Evolutionary conservation across 2,113 vertebrate species (phyloP), one percentile per base, ranked within the genome.

Genomic region (Rhynchopsitta pachyrhyncha): DNA sequence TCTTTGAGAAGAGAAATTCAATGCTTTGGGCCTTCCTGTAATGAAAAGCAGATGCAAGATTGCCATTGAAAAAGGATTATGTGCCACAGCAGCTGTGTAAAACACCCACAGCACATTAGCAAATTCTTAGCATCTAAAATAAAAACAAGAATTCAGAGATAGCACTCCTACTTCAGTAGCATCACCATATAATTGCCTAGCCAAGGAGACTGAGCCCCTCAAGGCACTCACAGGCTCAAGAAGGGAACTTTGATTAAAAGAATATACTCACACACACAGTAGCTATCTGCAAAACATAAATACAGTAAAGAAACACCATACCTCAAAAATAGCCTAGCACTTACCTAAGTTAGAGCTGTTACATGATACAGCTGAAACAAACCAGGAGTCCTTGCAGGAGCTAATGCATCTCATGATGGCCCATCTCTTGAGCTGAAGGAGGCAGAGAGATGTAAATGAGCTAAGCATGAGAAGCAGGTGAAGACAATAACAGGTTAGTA

Each of bases 301-400:
- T 73, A 59, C 8, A 77, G 49, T 49, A 77, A 90, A 91, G 67
- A 91, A 91, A 67, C 5, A 13, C 15, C 19, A 1, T 37, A 70
- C 55, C 71, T 70, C 70, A 80, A 41, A 77, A 6, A 15, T 12
- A 35, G 47, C 3, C 52, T 28, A 37, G 52, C 28, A 9, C 33
- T 68, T 33, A 20, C 29, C 50, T 25, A 31, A 28, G 14, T 44
- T 88, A 50, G 28, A 75, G 55, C 33, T 47, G 29, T 41, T 39
- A 5, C 1, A 0, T 0, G 7, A 37, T 20, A 5, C 16, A 55
- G n/a, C 13, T 25, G 10, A 39, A 80, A 29, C 13, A 22, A 33
- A 39, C 16, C 5, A 66, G 17, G 17, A 13, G 12, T 39, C 41
- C 33, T 68, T 75, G 23, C 29, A 27, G 4, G 4, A 7, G 4